Evolutionary conservation across 2,113 vertebrate species (phyloP).

Genomic region (Lamprologus callipterus): DNA sequence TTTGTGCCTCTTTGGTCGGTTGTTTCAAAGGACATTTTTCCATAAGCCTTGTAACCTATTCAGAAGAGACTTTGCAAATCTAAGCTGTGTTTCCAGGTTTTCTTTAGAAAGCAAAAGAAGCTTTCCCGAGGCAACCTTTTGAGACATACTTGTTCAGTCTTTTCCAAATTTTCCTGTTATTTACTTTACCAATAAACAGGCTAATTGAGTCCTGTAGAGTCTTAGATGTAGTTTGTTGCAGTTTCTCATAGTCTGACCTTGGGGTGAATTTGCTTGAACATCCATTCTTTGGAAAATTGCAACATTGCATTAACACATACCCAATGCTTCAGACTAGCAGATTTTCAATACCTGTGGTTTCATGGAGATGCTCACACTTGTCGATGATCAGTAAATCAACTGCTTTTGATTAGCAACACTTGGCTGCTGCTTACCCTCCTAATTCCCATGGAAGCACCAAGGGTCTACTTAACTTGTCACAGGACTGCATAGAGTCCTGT

Average conservation of each 20-base stretch:
- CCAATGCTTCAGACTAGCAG: background rate
- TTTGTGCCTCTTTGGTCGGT: background rate
- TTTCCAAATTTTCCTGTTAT: background rate
- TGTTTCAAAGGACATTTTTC: background rate
- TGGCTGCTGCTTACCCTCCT: background rate
- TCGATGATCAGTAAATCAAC: background rate
- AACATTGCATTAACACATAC: background rate
- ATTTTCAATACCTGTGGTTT: background rate
- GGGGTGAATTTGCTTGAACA: background rate
- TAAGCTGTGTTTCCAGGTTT: background rate
- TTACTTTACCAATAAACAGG: background rate
- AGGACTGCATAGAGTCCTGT: background rate
- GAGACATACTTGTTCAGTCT: background rate
- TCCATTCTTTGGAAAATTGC: background rate
- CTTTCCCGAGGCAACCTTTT: background rate
- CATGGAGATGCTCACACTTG: background rate
- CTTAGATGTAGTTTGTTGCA: background rate
- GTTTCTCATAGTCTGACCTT: background rate
- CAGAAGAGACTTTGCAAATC: background rate
- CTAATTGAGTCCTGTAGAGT: background rate
- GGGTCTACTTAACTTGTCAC: background rate
- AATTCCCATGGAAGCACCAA: background rate
- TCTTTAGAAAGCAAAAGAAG: no score
- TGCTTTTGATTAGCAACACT: background rate
- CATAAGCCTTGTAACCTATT: background rate